Conservation (phyloP, 1,140 invertebrate species). For the Spodoptera litura region DNA sequence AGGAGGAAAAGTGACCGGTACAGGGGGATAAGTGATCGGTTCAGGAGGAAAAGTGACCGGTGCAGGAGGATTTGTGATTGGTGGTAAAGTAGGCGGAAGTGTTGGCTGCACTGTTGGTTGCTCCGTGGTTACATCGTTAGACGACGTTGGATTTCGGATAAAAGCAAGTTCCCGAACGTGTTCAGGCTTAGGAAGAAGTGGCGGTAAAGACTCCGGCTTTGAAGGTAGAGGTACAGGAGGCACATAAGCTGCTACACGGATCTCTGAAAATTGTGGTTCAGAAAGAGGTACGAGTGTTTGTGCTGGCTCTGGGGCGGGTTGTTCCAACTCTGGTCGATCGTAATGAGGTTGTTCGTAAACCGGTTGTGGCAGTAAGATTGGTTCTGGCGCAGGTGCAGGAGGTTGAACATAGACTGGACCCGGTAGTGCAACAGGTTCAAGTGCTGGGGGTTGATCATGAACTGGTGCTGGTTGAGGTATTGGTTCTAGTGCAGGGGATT, state of each 20-base stretch:
- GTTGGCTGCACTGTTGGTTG: not conserved
- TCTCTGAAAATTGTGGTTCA: not conserved
- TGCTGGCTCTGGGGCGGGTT: not conserved
- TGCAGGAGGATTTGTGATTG: not conserved
- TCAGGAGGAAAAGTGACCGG: not conserved
- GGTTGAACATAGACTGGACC: not conserved
- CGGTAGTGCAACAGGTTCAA: not conserved
- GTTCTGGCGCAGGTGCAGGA: not conserved
- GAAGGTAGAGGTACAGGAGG: not conserved
- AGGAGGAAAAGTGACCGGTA: not conserved
- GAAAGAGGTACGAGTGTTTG: not conserved
- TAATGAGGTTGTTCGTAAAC: too few relatives aligned
- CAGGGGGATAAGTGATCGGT: not conserved
- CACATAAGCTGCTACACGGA: too few relatives aligned
- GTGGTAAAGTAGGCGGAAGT: too few relatives aligned
- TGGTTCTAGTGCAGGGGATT: not conserved
- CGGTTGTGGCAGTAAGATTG: not conserved
- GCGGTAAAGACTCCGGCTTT: not conserved
- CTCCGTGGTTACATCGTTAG: not conserved
- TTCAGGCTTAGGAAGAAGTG: conserved; percentile 36
- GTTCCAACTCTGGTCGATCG: too few relatives aligned
- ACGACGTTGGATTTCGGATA: conserved; percentile 1
- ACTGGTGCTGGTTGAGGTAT: not conserved
- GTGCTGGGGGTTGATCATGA: not conserved
- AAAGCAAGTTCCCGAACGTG: not conserved